Evolutionary conservation across 2,113 vertebrate species (phyloP), one percentile per base, ranked within the genome.

Genomic region (Pachypanchax playfairii): DNA sequence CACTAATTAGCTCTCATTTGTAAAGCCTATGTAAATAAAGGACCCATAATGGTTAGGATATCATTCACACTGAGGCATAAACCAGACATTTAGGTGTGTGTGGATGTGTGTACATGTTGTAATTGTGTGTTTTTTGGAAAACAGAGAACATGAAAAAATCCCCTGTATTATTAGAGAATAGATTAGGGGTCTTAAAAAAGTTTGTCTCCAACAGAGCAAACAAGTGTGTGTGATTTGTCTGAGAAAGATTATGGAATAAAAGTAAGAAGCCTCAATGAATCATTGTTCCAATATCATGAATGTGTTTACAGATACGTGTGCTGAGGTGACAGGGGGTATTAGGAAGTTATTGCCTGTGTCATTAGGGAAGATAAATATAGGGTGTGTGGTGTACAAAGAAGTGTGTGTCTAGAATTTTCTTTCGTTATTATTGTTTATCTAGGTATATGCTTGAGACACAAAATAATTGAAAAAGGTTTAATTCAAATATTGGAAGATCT

Each of bases 1-100:
- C 65, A 82, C 76, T 91, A 93, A 94, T 92, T 87, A 92, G 78
- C 75, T 75, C 85, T 91, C 89, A 88, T 92, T 91, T 92, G 89
- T 90, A 88, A 90, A 90, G 87, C 82, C 67, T 69, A 73, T 87
- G 88, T 90, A 90, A 87, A 89, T 87, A 90, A 90, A 78, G 69
- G 77, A 68, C 65, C 71, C 74, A 74, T 86, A 89, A 89, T 88
- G 77, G 84, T 73, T 57, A 72, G 86, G 79, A 80, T 79, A 86
- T 82, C 77, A 86, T 79, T 89, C 84, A 89, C 65, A 71, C 63
- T 8, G 56, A 79, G 69, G 26, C 42, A 44, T 70, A 78, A 75
- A 77, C 70, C 68, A 58, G 33, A 71, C 39, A 1, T 65, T 0
- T 63, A 43, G 3, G 53, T 55, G 39, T 53, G 36, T 44, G 17